phyloP scores from a whole-genome alignment of 2,797 vertebrate genomes.

The Sebastes trivittatus region DNA sequence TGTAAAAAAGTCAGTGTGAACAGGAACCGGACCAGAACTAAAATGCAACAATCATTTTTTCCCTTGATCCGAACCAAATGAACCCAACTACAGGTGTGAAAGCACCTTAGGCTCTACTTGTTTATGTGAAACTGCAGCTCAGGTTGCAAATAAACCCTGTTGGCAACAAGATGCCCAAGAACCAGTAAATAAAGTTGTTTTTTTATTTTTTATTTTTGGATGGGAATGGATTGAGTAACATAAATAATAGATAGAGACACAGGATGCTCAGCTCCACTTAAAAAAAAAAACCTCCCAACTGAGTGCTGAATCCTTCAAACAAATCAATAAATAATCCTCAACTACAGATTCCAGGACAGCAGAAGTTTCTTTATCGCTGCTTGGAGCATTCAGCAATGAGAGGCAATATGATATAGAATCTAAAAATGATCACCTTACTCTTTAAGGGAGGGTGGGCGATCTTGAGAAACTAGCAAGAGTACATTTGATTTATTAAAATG shows the following conservation, averaged over 20 bases:
- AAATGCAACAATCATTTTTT: too few species aligned
- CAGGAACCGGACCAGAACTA: too few species aligned
- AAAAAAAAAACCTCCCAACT: constrained; percentile 2
- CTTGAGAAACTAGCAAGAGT: too few species aligned
- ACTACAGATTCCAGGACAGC: constrained; percentile 17
- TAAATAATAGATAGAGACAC: constrained; percentile 40
- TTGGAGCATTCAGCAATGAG: background rate
- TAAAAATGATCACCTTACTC: background rate
- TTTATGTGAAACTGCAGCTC: background rate
- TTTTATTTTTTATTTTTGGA: background rate
- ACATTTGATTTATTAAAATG: too few species aligned
- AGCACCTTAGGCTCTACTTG: too few species aligned
- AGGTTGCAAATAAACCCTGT: background rate
- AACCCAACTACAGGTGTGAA: too few species aligned
- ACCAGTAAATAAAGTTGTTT: constrained; percentile 25
- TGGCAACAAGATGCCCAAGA: background rate
- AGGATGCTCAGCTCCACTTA: constrained; percentile 16
- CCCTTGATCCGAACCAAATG: too few species aligned
- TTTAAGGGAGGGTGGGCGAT: too few species aligned
- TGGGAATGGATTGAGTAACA: constrained; percentile 1
- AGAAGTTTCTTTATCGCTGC: constrained; percentile 6
- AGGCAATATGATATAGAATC: background rate
- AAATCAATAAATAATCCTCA: constrained; percentile 45
- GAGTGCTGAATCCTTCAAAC: constrained; percentile 24
- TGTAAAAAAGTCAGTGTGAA: too few species aligned